Evolutionary conservation across 2,888 invertebrate genomes (phyloP), one percentile per base, ranked within the genome.

Genomic region (Selenia dentaria): DNA sequence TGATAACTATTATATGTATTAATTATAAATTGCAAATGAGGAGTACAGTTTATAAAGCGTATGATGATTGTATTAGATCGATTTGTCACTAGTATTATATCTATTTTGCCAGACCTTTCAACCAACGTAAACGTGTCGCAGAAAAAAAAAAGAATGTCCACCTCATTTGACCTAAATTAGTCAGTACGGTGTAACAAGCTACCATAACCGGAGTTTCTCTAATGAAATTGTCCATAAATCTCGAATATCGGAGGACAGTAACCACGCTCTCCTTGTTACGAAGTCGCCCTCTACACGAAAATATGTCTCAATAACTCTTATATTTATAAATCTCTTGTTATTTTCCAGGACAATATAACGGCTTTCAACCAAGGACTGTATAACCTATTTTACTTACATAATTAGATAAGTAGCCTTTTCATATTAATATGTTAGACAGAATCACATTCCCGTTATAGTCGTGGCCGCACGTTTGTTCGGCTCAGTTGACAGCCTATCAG

Each of bases 221-320:
- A 74, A 74, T 72, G 71, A 72, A 74, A 70, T 74, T 65, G 71
- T 70, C 65, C 69, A 74, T 73, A 74, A 74, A 74, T 74, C 71
- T 66, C 59, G 56, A 70, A 73, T 69, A 74, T 74, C 67, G 67
- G 66, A 49, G 47, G 56, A 54, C 54, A 51, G 47, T 56, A 50
- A 50, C 56, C 52, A 45, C 44, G 39, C 52, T 31, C 52, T 31
- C 40, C 55, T 58, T 55, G 57, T 58, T 58, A 58, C 51, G 34
- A 35, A 38, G 16, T 11, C 35, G 28, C 34, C 34, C 34, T 42
- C 31, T 12, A 24, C 22, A 8, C 36, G 27, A 25, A 36, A 42
- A 54, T 53, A 56, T 54, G 48, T 45, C 37, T 43, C 45, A 38
- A 51, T 58, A 50, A 51, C 45, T 49, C 44, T 40, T 39, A 36